Evolutionary conservation across 1,140 invertebrate genomes (phyloP).

Genomic region (Lucilia sericata): DNA sequence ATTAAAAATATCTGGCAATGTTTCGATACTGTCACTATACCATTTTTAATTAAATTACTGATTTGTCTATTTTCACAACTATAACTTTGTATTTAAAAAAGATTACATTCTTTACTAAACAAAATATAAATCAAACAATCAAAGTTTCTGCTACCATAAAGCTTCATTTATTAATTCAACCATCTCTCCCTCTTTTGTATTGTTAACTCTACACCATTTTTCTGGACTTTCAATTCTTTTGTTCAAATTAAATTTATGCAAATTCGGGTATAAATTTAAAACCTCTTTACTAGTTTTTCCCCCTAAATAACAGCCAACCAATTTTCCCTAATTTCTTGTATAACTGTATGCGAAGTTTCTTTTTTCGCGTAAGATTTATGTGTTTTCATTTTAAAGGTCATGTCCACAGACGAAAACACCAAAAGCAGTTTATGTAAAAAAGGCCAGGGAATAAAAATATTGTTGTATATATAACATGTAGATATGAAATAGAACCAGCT

Average conservation of each 20-base stretch:
- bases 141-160: too few species aligned
- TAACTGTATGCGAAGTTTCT: neutral
- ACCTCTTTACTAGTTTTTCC: too few species aligned
- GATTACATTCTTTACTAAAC: too few species aligned
- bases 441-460: neutral
- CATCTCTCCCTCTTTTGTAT: too few species aligned
- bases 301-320: too few species aligned
- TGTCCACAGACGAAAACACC: constrained; percentile 40
- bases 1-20: too few species aligned
- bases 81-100: too few species aligned
- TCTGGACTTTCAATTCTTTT: constrained; percentile 13
- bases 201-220: neutral
- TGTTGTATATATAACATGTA: neutral
- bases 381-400: constrained; percentile 42
- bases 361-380: constrained; percentile 42
- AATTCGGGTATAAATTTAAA: constrained; percentile 5
- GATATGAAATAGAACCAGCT: constrained; percentile 32
- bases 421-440: neutral
- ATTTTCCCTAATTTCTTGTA: neutral
- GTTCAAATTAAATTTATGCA: constrained; percentile 43
- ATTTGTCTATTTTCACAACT: too few species aligned
- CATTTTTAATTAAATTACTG: too few species aligned
- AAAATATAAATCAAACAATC: too few species aligned
- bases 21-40: too few species aligned
- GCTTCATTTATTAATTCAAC: too few species aligned